Percentiles rank a stretch among this genome's conserved stretches.
Evolutionary conservation across 2,797 vertebrate genomes (phyloP).

Genomic region (Mallotus villosus): DNA sequence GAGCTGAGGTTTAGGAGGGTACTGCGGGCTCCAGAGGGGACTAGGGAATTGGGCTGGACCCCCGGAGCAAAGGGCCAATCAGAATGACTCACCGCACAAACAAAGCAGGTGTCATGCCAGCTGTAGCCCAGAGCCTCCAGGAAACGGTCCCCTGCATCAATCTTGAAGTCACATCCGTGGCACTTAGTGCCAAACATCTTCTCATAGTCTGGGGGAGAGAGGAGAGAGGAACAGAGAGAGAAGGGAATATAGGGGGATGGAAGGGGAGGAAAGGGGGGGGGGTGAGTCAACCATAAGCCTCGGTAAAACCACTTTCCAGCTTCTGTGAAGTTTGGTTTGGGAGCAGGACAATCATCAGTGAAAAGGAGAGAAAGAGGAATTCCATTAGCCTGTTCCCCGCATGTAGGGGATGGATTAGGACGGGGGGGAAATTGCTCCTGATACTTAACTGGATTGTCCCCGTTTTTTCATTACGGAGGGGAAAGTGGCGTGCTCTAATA

Average conservation of each 20-base stretch:
- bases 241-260: background rate
- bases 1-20: background rate
- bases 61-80: conserved; percentile 52
- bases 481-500: conserved; percentile 62
- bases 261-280: background rate
- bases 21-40: background rate
- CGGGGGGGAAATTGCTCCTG: conserved; percentile 65
- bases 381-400: conserved; percentile 37
- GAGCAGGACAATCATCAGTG: conserved; percentile 30
- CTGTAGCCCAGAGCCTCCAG: conserved; percentile 98
- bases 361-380: conserved; percentile 26
- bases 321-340: background rate
- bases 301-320: background rate
- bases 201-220: conserved; percentile 84
- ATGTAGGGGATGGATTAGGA: conserved; percentile 60
- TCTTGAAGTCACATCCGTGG: conserved; percentile 98
- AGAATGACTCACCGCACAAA: conserved; percentile 91
- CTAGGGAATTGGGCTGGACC: background rate
- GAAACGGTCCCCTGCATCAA: conserved; percentile 97
- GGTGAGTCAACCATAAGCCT: conserved; percentile 8
- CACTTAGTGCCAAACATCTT: conserved; percentile 99
- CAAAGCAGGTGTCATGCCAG: conserved; percentile 99
- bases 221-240: background rate
- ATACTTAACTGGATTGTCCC: conserved; percentile 69
- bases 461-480: conserved; percentile 64